Conservation (phyloP, 1,140 invertebrate species). For the Battus philenor region DNA sequence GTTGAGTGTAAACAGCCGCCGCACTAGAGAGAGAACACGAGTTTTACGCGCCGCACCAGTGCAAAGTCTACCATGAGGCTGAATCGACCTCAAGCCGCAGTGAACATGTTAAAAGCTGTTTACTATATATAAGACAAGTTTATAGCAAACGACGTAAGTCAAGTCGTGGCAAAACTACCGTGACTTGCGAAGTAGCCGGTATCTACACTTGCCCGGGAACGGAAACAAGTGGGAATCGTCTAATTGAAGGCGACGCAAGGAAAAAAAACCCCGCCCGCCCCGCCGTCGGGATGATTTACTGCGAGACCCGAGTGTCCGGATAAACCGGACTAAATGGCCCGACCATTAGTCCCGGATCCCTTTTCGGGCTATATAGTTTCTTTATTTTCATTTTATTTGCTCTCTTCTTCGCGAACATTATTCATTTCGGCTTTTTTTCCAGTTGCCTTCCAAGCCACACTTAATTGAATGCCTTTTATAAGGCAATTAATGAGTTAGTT, state of each 20-base stretch:
- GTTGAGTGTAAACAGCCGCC: too few relatives aligned
- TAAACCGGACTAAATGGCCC: constrained; percentile 29
- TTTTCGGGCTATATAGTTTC: constrained; percentile 24
- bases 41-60: too few relatives aligned
- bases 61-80: too few relatives aligned
- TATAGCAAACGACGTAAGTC: too few relatives aligned
- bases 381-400: constrained; percentile 38
- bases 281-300: constrained; percentile 29
- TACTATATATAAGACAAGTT: too few relatives aligned
- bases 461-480: too few relatives aligned
- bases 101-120: too few relatives aligned
- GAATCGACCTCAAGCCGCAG: too few relatives aligned
- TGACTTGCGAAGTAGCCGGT: background rate
- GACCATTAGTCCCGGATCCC: constrained; percentile 34
- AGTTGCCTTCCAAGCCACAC: too few relatives aligned
- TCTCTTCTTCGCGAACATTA: constrained; percentile 19
- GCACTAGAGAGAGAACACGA: too few relatives aligned
- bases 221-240: constrained; percentile 21
- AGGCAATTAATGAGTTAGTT: too few relatives aligned
- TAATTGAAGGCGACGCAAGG: constrained; percentile 32
- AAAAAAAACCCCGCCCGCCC: constrained; percentile 20
- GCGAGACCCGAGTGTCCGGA: constrained; percentile 23
- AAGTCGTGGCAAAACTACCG: too few relatives aligned
- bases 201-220: constrained; percentile 6
- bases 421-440: constrained; percentile 6